Evolutionary conservation across 2,113 vertebrate genomes (phyloP).

Genomic region (Elephantulus edwardii): DNA sequence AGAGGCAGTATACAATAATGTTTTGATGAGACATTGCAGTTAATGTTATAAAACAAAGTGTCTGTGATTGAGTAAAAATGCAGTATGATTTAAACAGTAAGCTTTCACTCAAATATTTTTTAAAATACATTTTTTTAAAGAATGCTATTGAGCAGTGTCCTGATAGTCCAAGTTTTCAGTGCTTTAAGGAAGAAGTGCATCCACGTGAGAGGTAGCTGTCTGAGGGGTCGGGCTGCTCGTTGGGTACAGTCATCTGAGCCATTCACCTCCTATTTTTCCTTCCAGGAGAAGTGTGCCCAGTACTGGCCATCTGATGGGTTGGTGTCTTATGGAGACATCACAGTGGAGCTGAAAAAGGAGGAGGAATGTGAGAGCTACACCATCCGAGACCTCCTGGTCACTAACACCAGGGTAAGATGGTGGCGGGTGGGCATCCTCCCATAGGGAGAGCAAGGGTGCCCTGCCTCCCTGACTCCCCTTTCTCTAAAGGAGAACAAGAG

Average conservation of each 20-base stretch:
- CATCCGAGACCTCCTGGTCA: conserved; percentile 94
- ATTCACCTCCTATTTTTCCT: neutral
- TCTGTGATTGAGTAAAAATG: too few species aligned
- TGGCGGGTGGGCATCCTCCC: neutral
- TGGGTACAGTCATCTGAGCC: neutral
- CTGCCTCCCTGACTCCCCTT: neutral
- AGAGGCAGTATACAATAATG: too few species aligned
- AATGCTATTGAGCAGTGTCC: too few species aligned
- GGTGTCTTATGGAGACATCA: conserved; percentile 93
- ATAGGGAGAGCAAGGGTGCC: neutral
- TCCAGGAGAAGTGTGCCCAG: conserved; percentile 97
- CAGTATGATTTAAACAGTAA: too few species aligned
- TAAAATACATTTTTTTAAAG: too few species aligned
- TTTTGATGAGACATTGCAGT: too few species aligned
- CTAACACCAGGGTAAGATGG: conserved; percentile 94
- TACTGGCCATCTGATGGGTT: conserved; percentile 95
- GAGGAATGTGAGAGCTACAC: conserved; percentile 98
- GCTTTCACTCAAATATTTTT: too few species aligned
- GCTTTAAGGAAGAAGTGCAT: neutral
- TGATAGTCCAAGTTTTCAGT: neutral
- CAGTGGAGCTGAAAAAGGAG: conserved; percentile 96
- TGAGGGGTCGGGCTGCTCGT: neutral
- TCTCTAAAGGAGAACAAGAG: conserved; percentile 93
- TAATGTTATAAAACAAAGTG: too few species aligned
- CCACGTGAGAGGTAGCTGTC: neutral